Evolutionary conservation across 2,797 vertebrate genomes (phyloP).

Genomic region (Argya squamiceps): DNA sequence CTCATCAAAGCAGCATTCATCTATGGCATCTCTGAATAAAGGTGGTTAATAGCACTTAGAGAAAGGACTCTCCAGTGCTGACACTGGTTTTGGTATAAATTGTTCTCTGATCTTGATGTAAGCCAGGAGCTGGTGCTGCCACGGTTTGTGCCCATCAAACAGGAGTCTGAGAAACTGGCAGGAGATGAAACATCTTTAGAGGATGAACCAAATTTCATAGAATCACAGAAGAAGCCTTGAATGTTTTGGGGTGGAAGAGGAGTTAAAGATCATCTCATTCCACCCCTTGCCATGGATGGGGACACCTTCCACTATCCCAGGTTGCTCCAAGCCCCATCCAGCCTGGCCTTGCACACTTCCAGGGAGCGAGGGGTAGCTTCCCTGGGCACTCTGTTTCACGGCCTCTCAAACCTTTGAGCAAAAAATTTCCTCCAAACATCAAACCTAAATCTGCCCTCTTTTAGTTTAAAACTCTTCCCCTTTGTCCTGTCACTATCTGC

Average conservation of each 20-base stretch:
- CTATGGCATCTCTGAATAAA: not conserved
- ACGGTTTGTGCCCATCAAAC: not conserved
- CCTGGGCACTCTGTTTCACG: not conserved
- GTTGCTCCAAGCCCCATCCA: accelerated
- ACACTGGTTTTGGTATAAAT: not conserved
- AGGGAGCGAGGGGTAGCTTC: not conserved
- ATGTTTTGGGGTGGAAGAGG: not conserved
- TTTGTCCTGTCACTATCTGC: not conserved
- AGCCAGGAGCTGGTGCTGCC: not conserved
- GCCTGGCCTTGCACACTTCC: accelerated
- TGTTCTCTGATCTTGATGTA: not conserved
- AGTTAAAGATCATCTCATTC: not conserved
- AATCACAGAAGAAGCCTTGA: not conserved
- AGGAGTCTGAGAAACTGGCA: not conserved
- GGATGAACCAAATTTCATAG: not conserved
- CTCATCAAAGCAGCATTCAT: not conserved
- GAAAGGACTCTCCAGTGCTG: not conserved
- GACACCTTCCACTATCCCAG: accelerated
- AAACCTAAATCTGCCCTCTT: not conserved
- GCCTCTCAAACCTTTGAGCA: not conserved
- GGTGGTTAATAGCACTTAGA: not conserved
- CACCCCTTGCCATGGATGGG: not conserved
- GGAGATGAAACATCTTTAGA: not conserved
- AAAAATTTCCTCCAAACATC: not conserved
- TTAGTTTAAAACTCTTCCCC: not conserved